Evolutionary conservation across 2,113 vertebrate species (phyloP).

Genomic region (Rhabdomys dilectus): DNA sequence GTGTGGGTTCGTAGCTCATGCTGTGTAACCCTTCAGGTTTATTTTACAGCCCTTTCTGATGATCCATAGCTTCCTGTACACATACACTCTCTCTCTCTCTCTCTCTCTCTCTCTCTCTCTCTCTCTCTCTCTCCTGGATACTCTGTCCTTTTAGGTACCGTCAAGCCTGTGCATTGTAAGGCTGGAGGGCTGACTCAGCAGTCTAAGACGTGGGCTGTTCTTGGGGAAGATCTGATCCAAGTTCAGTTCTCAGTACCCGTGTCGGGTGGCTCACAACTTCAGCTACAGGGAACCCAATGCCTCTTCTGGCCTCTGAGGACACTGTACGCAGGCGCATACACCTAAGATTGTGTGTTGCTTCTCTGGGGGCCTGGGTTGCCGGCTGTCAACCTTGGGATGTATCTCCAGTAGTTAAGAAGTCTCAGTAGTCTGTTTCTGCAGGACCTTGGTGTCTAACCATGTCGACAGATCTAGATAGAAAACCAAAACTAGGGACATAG

Average conservation of each 20-base stretch:
- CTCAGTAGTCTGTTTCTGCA: not conserved
- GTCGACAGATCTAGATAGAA: not conserved
- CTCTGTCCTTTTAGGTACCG: not conserved
- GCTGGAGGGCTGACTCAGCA: not conserved
- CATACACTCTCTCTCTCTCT: too few species aligned
- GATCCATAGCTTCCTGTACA: not conserved
- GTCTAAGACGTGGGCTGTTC: not conserved
- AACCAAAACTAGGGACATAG: not conserved
- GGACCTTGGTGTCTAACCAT: not conserved
- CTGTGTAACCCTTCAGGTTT: not conserved
- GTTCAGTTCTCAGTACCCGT: not conserved
- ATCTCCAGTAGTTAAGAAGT: not conserved
- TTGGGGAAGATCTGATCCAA: not conserved
- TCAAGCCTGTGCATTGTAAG: too few species aligned
- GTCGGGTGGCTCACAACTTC: not conserved
- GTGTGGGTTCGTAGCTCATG: not conserved
- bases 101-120: too few species aligned
- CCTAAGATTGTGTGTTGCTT: too few species aligned
- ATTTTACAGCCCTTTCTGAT: not conserved
- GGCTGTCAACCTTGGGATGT: not conserved
- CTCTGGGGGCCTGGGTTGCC: not conserved
- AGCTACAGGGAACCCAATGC: not conserved
- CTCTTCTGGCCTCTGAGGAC: not conserved
- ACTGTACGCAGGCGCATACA: not conserved
- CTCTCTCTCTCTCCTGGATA: too few species aligned